Evolutionary conservation across 2,113 vertebrate genomes (phyloP).

Genomic region (Laticauda laticaudata): DNA sequence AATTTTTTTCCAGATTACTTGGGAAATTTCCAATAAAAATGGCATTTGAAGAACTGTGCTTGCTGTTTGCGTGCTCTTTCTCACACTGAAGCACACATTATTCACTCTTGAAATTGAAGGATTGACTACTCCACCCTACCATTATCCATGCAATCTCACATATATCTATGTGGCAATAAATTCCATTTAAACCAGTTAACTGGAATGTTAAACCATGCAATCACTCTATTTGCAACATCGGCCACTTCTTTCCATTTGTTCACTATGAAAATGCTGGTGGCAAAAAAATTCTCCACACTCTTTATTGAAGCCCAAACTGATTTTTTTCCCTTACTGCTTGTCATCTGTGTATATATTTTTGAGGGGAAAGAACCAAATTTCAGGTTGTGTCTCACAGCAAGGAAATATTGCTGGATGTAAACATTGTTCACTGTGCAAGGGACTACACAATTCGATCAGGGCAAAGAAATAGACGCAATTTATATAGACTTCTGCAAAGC

Average conservation of each 20-base stretch:
- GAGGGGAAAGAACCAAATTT: neutral
- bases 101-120: neutral
- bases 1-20: neutral
- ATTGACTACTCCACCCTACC: neutral
- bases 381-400: neutral
- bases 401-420: neutral
- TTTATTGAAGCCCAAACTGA: neutral
- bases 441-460: too few species aligned
- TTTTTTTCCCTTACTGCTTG: neutral
- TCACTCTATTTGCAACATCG: neutral
- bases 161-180: neutral
- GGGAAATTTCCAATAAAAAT: neutral
- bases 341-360: neutral
- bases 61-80: fast-evolving
- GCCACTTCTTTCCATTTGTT: neutral
- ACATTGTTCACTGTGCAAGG: neutral
- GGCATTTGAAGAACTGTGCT: neutral
- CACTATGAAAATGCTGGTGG: neutral
- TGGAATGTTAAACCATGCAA: neutral
- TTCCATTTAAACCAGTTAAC: neutral
- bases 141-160: neutral
- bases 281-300: neutral
- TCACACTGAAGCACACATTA: neutral
- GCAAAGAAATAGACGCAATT: too few species aligned
- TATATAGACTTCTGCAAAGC: too few species aligned